A percentile compares a stretch with the other conserved stretches of the same genome.
These are phyloP conservation scores for Ifrita kowaldi DNA, from an alignment of 2,113 vertebrate genomes.

Conservation along the genomic window DNA sequence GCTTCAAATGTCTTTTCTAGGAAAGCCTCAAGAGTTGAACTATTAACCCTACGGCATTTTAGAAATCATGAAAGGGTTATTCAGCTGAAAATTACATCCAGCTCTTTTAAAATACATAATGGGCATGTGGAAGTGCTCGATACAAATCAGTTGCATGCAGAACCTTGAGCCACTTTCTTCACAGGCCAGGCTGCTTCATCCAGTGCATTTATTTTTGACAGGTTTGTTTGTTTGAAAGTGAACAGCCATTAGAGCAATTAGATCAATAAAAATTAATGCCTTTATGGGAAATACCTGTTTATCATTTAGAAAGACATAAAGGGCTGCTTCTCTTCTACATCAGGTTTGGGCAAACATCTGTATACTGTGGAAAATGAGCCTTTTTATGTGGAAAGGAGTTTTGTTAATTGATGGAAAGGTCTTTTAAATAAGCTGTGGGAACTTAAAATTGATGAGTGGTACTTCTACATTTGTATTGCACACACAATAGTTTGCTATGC, in stretches of 20 bases:
- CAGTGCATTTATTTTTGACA: background rate
- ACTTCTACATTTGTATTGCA: background rate
- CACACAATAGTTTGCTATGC: background rate
- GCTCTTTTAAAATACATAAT: background rate
- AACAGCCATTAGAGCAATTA: background rate
- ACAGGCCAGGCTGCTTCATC: background rate
- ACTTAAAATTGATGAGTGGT: background rate
- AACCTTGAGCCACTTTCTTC: background rate
- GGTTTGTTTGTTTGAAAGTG: background rate
- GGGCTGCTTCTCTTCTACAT: background rate
- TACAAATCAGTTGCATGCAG: background rate
- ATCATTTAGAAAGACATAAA: background rate
- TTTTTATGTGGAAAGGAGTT: background rate
- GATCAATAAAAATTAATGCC: background rate
- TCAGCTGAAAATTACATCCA: background rate
- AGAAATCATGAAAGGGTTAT: background rate
- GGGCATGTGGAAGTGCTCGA: background rate
- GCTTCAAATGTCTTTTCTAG: background rate
- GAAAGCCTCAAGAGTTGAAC: background rate
- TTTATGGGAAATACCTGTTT: background rate
- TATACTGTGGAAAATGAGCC: background rate
- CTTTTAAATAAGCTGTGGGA: background rate
- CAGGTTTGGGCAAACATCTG: background rate
- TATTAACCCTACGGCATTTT: background rate
- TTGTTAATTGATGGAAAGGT: background rate